A percentile compares a stretch with the other conserved stretches of the same genome.
Conservation (phyloP, 2,113 vertebrate genomes). For the Rhegmatorhina hoffmannsi region DNA sequence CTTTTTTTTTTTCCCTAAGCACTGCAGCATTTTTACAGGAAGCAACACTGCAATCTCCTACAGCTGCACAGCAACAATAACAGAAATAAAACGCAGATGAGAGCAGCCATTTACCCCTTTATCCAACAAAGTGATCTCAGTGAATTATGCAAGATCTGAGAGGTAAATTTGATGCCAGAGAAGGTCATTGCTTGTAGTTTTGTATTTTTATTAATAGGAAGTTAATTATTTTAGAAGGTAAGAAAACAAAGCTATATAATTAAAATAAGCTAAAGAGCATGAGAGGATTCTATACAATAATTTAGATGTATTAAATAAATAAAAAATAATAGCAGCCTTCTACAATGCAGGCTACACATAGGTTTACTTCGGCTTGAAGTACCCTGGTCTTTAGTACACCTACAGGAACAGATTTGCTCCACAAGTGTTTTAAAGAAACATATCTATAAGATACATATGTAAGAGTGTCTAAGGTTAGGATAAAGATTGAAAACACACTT, state of each 20-base stretch:
- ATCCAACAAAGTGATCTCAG: background rate
- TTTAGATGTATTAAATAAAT: constrained; percentile 89
- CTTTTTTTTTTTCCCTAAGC: background rate
- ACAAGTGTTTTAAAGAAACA: constrained; percentile 84
- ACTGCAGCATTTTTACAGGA: background rate
- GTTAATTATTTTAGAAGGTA: constrained; percentile 74
- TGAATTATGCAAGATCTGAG: background rate
- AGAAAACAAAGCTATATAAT: constrained; percentile 20
- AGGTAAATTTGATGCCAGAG: background rate
- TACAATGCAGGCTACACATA: constrained; percentile 90
- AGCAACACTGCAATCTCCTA: background rate
- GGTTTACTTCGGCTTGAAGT: constrained; percentile 87
- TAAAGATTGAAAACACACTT: constrained; percentile 34
- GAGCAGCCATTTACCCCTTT: fast-evolving
- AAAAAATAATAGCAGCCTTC: constrained; percentile 86
- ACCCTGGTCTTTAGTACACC: constrained; percentile 85
- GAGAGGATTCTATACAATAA: constrained; percentile 76
- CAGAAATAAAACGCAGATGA: background rate
- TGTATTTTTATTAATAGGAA: constrained; percentile 71
- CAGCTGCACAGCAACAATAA: background rate
- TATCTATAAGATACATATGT: constrained; percentile 95
- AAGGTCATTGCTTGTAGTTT: background rate
- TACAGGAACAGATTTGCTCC: constrained; percentile 82
- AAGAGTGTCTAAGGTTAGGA: constrained; percentile 76
- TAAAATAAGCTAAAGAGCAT: constrained; percentile 41